These are phyloP conservation scores for Schizotus pectinicornis DNA, from an alignment of 2,888 invertebrate genomes.

Conservation along the genomic window DNA sequence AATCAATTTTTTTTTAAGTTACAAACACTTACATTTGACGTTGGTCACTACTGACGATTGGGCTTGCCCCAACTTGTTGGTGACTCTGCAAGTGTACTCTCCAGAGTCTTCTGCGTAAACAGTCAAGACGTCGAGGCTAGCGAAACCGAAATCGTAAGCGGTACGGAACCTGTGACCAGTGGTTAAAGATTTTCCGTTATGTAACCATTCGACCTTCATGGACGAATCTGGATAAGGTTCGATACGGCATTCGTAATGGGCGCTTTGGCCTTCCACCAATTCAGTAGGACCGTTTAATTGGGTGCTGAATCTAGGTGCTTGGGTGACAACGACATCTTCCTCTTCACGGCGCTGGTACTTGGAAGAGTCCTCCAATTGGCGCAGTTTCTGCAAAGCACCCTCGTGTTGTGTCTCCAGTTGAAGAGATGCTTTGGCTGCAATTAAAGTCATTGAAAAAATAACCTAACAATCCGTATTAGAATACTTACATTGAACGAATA, in stretches of 20 bases:
- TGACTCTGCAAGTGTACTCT: slow-evolving; percentile 87
- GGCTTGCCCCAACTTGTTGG: slow-evolving; percentile 84
- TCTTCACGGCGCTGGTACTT: slow-evolving; percentile 82
- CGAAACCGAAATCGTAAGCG: slow-evolving; percentile 96
- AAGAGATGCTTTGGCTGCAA: slow-evolving; percentile 81
- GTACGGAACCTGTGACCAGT: slow-evolving; percentile 92
- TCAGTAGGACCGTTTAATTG: slow-evolving; percentile 86
- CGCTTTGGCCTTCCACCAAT: slow-evolving; percentile 86
- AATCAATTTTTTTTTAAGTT: slow-evolving; percentile 9
- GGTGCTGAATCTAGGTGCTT: slow-evolving; percentile 84
- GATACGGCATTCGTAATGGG: slow-evolving; percentile 91
- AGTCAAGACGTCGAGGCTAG: slow-evolving; percentile 91
- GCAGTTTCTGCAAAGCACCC: slow-evolving; percentile 84
- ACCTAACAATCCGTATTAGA: background rate
- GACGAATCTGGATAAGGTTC: slow-evolving; percentile 91
- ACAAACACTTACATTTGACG: slow-evolving; percentile 75
- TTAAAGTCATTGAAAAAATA: background rate
- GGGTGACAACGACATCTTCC: slow-evolving; percentile 79
- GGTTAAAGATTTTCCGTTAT: slow-evolving; percentile 87
- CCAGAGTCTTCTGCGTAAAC: slow-evolving; percentile 95
- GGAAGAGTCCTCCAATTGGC: slow-evolving; percentile 81
- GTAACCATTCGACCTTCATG: slow-evolving; percentile 92
- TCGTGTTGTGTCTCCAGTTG: slow-evolving; percentile 90
- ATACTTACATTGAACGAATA: slow-evolving; percentile 84
- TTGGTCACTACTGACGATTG: slow-evolving; percentile 79